Evolutionary conservation across 2,113 vertebrate species (phyloP).

Genomic region (Tragelaphus imberbis): DNA sequence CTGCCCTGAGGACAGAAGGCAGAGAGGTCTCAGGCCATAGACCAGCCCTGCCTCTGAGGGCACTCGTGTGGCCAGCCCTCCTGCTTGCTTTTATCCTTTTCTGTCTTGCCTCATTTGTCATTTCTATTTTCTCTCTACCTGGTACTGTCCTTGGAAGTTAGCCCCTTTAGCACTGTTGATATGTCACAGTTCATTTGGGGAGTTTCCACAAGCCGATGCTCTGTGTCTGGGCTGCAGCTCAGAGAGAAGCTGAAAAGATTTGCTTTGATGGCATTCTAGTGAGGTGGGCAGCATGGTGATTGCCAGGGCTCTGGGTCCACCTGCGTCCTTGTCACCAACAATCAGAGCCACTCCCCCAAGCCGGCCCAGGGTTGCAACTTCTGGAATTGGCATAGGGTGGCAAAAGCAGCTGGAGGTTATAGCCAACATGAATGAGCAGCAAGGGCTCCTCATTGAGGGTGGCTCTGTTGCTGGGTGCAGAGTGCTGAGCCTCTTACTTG

Average conservation of each 20-base stretch:
- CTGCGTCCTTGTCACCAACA: not conserved
- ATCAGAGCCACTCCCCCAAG: not conserved
- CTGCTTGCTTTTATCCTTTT: not conserved
- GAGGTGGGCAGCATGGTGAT: not conserved
- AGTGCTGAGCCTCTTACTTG: not conserved
- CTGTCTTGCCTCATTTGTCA: not conserved
- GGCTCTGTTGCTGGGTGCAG: not conserved
- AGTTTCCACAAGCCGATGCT: not conserved
- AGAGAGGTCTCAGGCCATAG: not conserved
- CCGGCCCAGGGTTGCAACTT: not conserved
- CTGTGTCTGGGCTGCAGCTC: not conserved
- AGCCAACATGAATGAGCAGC: not conserved
- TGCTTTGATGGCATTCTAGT: not conserved
- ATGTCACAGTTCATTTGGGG: not conserved
- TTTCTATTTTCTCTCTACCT: not conserved
- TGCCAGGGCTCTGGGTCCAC: rapidly evolving
- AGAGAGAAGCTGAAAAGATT: not conserved
- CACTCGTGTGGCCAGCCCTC: not conserved
- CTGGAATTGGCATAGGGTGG: not conserved
- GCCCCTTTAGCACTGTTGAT: not conserved
- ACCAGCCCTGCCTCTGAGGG: not conserved
- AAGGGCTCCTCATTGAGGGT: not conserved
- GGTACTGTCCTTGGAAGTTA: not conserved
- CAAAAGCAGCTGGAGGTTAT: not conserved
- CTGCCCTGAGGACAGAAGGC: not conserved